These are phyloP conservation scores for Astur gentilis DNA, from an alignment of 2,113 vertebrate species.

Conservation along the genomic window DNA sequence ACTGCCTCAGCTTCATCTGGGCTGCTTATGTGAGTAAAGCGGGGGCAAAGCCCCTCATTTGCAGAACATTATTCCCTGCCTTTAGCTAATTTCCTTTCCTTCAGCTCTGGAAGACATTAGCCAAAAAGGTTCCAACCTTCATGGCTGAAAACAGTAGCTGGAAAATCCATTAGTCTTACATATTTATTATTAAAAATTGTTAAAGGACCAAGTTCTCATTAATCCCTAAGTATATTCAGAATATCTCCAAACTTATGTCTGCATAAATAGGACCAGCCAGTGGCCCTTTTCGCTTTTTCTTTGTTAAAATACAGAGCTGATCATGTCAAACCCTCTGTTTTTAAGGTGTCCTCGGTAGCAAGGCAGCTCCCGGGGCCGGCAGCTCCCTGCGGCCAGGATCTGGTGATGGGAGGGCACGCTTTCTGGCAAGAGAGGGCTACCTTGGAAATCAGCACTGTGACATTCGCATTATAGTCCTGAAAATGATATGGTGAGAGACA, in stretches of 20 bases:
- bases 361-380: background rate
- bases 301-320: background rate
- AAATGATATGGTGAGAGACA: background rate
- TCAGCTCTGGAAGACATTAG: slow-evolving; percentile 31
- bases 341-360: background rate
- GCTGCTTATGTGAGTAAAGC: background rate
- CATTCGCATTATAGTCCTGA: accelerated
- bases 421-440: background rate
- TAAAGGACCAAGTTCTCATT: background rate
- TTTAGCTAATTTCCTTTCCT: background rate
- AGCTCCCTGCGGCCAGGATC: background rate
- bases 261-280: background rate
- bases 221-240: background rate
- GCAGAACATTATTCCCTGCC: background rate
- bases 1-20: background rate
- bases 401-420: accelerated
- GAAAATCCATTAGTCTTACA: slow-evolving; percentile 6
- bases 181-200: background rate
- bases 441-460: accelerated
- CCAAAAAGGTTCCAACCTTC: background rate
- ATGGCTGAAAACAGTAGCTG: slow-evolving; percentile 10
- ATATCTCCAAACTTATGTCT: background rate
- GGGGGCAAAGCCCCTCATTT: background rate
- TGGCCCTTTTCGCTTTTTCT: background rate
- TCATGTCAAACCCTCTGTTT: background rate